These are phyloP conservation scores for Scaeva pyrastri DNA, from an alignment of 2,888 invertebrate genomes.

Conservation along the genomic window DNA sequence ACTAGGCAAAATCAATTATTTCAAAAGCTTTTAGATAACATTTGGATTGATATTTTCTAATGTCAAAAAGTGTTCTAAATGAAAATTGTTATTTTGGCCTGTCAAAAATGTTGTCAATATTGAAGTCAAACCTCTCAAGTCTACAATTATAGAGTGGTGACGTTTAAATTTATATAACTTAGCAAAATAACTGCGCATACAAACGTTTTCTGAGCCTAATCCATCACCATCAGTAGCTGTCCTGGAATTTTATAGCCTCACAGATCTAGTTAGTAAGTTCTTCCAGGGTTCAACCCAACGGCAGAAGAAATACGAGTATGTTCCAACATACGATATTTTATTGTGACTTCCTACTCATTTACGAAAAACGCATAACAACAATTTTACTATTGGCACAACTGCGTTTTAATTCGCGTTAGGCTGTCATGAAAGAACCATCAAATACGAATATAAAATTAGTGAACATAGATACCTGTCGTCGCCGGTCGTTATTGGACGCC, in stretches of 20 bases:
- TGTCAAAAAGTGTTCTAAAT: too few species aligned
- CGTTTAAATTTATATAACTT: background rate
- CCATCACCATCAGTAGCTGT: slow-evolving; percentile 8
- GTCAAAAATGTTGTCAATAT: too few species aligned
- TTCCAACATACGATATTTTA: too few species aligned
- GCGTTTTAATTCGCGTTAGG: slow-evolving; percentile 54
- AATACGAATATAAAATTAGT: slow-evolving; percentile 51
- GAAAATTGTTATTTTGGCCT: too few species aligned
- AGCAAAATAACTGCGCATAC: background rate
- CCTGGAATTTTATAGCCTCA: background rate
- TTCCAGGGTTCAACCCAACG: background rate
- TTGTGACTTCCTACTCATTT: slow-evolving; percentile 22
- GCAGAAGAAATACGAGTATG: background rate
- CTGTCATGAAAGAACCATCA: slow-evolving; percentile 61
- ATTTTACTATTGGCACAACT: slow-evolving; percentile 1
- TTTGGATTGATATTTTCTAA: too few species aligned
- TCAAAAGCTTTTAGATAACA: too few species aligned
- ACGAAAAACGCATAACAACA: slow-evolving; percentile 15
- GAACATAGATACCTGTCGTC: slow-evolving; percentile 42
- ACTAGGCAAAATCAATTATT: too few species aligned
- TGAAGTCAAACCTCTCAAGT: too few species aligned
- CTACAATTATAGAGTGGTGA: background rate
- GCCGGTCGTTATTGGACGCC: background rate
- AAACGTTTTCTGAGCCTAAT: background rate
- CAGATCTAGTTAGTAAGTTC: background rate